phyloP scores from a whole-genome alignment of 2,888 invertebrate genomes.

The Omphaloscelis lunosa region DNA sequence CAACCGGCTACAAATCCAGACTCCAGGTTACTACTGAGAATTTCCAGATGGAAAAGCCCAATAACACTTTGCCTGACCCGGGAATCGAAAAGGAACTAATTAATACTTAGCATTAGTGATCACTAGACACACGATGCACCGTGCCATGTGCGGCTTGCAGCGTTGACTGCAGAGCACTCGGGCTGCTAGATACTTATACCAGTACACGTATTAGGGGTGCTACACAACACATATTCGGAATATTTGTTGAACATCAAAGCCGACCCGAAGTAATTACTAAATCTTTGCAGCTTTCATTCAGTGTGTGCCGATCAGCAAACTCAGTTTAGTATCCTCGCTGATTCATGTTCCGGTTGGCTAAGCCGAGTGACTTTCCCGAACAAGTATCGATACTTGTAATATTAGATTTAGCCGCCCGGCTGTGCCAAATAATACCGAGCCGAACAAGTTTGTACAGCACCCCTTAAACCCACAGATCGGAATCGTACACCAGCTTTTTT shows the following conservation, averaged over 20 bases:
- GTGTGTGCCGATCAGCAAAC: background rate
- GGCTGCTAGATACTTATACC: slow-evolving; percentile 69
- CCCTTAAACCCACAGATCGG: background rate
- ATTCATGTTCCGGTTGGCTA: background rate
- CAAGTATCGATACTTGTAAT: background rate
- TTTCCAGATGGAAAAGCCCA: background rate
- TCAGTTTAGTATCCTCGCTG: background rate
- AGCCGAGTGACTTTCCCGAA: background rate
- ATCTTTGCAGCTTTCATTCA: background rate
- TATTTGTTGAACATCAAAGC: background rate
- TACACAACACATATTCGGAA: background rate
- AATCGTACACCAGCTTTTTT: background rate
- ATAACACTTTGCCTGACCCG: background rate
- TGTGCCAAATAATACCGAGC: background rate
- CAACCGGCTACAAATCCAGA: no score
- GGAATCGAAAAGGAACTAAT: no score
- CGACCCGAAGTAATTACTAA: background rate
- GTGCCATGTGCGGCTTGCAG: slow-evolving; percentile 76
- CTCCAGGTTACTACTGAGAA: no score
- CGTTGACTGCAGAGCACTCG: slow-evolving; percentile 80
- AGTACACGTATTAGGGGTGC: background rate
- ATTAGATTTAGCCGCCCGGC: background rate
- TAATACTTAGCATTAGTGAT: background rate
- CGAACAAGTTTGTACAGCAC: background rate
- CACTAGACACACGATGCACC: slow-evolving; percentile 67